These are phyloP conservation scores for Calonectris borealis DNA, from an alignment of 2,113 vertebrate genomes.

Conservation along the genomic window DNA sequence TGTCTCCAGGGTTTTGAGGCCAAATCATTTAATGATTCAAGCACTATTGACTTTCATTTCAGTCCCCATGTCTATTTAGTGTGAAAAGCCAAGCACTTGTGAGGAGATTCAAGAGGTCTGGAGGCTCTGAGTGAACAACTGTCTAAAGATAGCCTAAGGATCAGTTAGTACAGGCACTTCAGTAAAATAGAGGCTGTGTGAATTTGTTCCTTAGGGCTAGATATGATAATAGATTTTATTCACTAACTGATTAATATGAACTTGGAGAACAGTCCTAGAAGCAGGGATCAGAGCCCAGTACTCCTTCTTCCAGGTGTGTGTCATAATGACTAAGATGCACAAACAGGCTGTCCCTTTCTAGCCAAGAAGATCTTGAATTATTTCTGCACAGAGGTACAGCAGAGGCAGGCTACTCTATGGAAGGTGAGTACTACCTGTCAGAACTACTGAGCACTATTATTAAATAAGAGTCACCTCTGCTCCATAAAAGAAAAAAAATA, in stretches of 20 bases:
- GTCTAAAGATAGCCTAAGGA: neutral
- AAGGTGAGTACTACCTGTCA: neutral
- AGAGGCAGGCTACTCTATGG: neutral
- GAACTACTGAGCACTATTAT: neutral
- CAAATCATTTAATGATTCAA: neutral
- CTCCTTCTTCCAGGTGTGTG: neutral
- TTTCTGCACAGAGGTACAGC: neutral
- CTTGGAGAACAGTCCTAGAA: neutral
- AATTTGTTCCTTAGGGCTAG: neutral
- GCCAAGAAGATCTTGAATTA: neutral
- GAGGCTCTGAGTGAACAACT: neutral
- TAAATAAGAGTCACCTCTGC: neutral
- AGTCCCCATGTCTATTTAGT: neutral
- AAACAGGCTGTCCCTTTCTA: neutral
- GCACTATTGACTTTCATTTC: neutral
- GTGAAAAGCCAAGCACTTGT: neutral
- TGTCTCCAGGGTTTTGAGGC: neutral
- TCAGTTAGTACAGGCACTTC: neutral
- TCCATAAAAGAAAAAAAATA: neutral
- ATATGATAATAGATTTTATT: neutral
- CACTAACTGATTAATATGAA: neutral
- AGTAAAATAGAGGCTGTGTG: neutral
- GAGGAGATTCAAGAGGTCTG: neutral
- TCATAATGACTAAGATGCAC: neutral
- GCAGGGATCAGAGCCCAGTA: neutral